Conservation (phyloP, 2,888 invertebrate species). For the Nudaria mundana region DNA sequence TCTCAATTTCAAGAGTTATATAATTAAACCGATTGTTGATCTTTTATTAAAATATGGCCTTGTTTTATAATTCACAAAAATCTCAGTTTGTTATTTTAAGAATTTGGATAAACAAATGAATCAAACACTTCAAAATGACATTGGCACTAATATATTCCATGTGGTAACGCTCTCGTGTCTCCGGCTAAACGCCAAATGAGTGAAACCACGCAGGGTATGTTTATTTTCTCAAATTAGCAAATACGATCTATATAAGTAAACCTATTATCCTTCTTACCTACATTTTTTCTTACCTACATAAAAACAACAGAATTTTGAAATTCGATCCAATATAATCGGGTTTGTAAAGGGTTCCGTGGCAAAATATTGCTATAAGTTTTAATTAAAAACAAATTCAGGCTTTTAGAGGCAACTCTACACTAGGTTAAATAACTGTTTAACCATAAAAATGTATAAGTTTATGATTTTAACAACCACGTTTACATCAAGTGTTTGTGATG, state of each 20-base stretch:
- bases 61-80: background rate
- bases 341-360: too few relatives aligned
- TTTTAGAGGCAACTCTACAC: background rate
- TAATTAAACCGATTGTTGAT: constrained; percentile 24
- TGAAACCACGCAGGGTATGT: too few relatives aligned
- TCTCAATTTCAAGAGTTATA: constrained; percentile 21
- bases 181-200: background rate
- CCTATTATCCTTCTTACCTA: too few relatives aligned
- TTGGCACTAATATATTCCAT: constrained; percentile 1
- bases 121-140: background rate
- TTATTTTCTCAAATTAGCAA: too few relatives aligned
- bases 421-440: background rate
- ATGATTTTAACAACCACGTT: background rate
- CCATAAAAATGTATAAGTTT: background rate
- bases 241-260: too few relatives aligned
- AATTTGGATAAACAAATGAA: background rate
- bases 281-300: too few relatives aligned
- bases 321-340: too few relatives aligned
- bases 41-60: constrained; percentile 14
- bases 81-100: background rate
- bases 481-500: background rate
- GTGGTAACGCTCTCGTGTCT: background rate
- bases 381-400: too few relatives aligned
- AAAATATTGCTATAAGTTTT: too few relatives aligned
- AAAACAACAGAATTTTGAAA: too few relatives aligned